Evolutionary conservation across 2,888 invertebrate genomes (phyloP).

Genomic region (Euzophera pinguis): DNA sequence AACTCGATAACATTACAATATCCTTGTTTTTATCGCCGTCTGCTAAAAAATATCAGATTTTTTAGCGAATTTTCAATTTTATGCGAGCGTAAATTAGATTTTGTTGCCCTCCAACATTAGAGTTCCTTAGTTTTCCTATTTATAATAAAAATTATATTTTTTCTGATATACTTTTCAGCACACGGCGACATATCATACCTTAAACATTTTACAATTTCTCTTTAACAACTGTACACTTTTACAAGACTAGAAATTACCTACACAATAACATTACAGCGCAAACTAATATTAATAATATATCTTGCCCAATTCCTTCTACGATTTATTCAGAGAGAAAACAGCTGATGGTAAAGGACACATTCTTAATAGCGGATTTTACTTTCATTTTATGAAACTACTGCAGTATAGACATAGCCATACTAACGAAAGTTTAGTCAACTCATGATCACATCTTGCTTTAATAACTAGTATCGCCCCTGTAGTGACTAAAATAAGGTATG

Average conservation of each 20-base stretch:
- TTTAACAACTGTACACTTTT: slow-evolving; percentile 29
- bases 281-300: slow-evolving; percentile 16
- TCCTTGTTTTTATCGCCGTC: neutral
- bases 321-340: neutral
- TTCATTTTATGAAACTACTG: no score
- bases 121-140: no score
- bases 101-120: no score
- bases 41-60: neutral
- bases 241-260: slow-evolving; percentile 49
- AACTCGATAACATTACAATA: slow-evolving; percentile 35
- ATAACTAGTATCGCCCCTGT: no score
- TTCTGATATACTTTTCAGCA: neutral
- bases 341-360: neutral
- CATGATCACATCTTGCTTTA: no score
- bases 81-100: no score
- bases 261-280: slow-evolving; percentile 21
- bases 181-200: neutral
- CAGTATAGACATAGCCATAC: no score
- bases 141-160: no score
- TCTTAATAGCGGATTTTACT: no score
- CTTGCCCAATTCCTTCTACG: slow-evolving; percentile 19
- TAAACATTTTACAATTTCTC: neutral
- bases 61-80: neutral
- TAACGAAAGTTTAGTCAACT: no score
- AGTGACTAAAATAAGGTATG: no score